These are phyloP conservation scores for Camptogramma bilineatum DNA, from an alignment of 2,888 invertebrate genomes.

Conservation along the genomic window DNA sequence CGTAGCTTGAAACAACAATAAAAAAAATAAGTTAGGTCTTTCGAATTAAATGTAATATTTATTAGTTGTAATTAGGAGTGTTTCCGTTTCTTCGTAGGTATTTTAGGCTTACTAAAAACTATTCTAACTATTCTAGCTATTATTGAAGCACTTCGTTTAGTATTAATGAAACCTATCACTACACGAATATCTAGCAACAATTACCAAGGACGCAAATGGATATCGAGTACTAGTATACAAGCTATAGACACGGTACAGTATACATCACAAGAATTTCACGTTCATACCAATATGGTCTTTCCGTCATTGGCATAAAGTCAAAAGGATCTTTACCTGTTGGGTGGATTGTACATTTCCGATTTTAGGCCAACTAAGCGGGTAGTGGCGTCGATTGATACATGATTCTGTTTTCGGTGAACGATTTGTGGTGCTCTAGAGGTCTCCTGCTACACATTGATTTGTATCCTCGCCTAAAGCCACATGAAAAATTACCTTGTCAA, in stretches of 20 bases:
- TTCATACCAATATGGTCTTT: constrained; percentile 15
- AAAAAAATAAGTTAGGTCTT: too few relatives aligned
- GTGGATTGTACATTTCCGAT: constrained; percentile 41
- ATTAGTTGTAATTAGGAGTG: too few relatives aligned
- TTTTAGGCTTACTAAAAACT: too few relatives aligned
- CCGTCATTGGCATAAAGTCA: constrained; percentile 15
- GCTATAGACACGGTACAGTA: constrained; percentile 22
- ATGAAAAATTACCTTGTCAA: constrained; percentile 28
- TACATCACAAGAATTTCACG: neutral
- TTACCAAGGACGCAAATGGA: constrained; percentile 38
- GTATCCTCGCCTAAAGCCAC: constrained; percentile 35
- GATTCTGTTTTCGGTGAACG: constrained; percentile 55
- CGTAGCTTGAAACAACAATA: too few relatives aligned
- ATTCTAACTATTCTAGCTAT: neutral
- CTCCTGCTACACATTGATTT: constrained; percentile 41
- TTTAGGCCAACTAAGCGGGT: constrained; percentile 41
- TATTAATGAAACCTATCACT: neutral
- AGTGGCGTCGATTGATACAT: constrained; percentile 56
- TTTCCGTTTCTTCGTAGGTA: too few relatives aligned
- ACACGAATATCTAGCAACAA: constrained; percentile 31
- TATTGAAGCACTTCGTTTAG: neutral
- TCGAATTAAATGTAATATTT: too few relatives aligned
- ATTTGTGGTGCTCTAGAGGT: constrained; percentile 40
- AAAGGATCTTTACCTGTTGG: neutral
- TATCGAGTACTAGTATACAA: constrained; percentile 37